Conservation (phyloP, 2,113 vertebrate species). For the Bufo bufo region DNA sequence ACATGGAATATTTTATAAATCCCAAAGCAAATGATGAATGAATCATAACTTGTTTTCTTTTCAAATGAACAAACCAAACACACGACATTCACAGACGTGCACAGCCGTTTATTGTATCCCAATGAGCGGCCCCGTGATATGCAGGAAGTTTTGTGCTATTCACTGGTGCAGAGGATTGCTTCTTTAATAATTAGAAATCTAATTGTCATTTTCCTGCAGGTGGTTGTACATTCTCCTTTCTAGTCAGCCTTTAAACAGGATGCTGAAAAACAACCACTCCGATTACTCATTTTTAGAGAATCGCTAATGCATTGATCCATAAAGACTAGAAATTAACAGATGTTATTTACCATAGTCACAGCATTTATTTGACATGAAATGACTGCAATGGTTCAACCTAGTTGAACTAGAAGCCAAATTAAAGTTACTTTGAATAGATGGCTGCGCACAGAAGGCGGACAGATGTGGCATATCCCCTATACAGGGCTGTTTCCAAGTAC, state of each 20-base stretch:
- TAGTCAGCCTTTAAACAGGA: constrained; percentile 15
- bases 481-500: neutral
- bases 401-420: constrained; percentile 26
- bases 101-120: constrained; percentile 11
- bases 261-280: constrained; percentile 25
- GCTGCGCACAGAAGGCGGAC: constrained; percentile 44
- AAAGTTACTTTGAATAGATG: constrained; percentile 43
- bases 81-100: neutral
- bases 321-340: constrained; percentile 46
- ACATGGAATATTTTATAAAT: constrained; percentile 22
- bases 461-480: constrained; percentile 27
- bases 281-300: constrained; percentile 46
- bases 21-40: constrained; percentile 24
- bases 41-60: constrained; percentile 29
- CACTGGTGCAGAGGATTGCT: constrained; percentile 30
- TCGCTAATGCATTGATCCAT: constrained; percentile 52
- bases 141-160: constrained; percentile 19
- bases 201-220: constrained; percentile 39
- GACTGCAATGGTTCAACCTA: constrained; percentile 46
- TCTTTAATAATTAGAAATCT: constrained; percentile 44
- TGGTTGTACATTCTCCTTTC: constrained; percentile 21
- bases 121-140: neutral
- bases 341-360: constrained; percentile 44
- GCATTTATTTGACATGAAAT: constrained; percentile 35
- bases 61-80: constrained; percentile 19